Evolutionary conservation across 37 sponge, comb jelly and placozoan species (phyloP).

Genomic region (Mnemiopsis leidyi): DNA sequence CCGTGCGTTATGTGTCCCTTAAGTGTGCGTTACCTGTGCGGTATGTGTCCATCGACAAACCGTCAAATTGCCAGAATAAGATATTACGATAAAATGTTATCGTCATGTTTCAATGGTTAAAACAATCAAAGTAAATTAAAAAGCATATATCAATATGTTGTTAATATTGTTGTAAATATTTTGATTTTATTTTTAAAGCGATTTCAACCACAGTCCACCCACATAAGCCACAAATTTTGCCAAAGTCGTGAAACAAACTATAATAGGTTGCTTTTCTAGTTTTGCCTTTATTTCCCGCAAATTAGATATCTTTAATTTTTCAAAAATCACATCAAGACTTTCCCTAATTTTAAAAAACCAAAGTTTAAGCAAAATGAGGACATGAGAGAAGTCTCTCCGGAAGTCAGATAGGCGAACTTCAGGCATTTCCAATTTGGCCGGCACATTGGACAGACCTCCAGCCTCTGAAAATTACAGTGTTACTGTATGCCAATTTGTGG

Average conservation of each 20-base stretch:
- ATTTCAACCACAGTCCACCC: background rate
- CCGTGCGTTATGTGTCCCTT: too few relatives aligned
- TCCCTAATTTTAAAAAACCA: background rate
- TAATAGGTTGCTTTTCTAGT: background rate
- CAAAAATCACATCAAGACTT: background rate
- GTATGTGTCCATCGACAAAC: too few relatives aligned
- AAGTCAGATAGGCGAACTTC: background rate
- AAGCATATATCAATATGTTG: too few relatives aligned
- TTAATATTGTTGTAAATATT: too few relatives aligned
- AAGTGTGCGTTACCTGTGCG: too few relatives aligned
- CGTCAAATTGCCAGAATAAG: too few relatives aligned
- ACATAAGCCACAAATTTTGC: background rate
- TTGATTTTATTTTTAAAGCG: too few relatives aligned
- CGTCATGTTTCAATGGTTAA: too few relatives aligned
- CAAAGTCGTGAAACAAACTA: background rate
- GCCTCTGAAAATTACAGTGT: constrained; percentile 49
- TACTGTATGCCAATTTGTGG: background rate
- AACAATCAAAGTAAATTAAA: too few relatives aligned
- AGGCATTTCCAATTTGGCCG: background rate
- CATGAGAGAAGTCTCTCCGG: background rate
- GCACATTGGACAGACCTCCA: background rate
- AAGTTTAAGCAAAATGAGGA: background rate
- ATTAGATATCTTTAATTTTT: background rate
- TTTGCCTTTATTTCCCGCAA: background rate
- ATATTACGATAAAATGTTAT: too few relatives aligned